Evolutionary conservation across 2,888 invertebrate species (phyloP).

Genomic region (Frankliniella fusca): DNA sequence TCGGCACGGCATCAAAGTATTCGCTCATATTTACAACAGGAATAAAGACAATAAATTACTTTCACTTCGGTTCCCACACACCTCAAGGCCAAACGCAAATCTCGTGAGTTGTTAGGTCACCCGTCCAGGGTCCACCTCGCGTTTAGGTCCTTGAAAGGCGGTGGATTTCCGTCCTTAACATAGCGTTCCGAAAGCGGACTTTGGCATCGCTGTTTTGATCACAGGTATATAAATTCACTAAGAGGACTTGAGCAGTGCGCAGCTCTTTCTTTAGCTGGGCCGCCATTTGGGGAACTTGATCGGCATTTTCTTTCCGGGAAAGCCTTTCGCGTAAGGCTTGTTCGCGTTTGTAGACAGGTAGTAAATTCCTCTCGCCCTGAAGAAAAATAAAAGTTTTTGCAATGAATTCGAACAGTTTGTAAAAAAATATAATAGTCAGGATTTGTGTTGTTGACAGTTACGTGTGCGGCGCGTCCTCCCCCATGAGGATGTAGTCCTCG

Average conservation of each 20-base stretch:
- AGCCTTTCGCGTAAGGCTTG: constrained; percentile 80
- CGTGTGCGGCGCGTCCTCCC: constrained; percentile 74
- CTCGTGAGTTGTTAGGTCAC: no score
- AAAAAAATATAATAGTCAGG: background rate
- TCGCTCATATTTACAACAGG: no score
- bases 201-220: constrained; percentile 47
- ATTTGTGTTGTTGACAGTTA: constrained; percentile 46
- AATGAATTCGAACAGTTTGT: background rate
- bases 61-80: no score
- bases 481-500: constrained; percentile 78
- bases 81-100: no score
- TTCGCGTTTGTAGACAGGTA: constrained; percentile 82
- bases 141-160: no score
- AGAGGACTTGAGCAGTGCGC: background rate
- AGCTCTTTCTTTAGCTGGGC: background rate
- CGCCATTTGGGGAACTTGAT: constrained; percentile 12
- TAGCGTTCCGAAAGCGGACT: constrained; percentile 40
- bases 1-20: no score
- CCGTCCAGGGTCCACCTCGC: no score
- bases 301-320: constrained; percentile 54
- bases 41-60: no score
- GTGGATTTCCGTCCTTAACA: no score
- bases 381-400: constrained; percentile 40
- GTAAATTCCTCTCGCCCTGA: constrained; percentile 77
- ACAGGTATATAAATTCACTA: background rate